A percentile compares a stretch with the other conserved stretches of the same genome.
phyloP scores from a whole-genome alignment of 2,888 invertebrate species.

The Lottia scabra region DNA sequence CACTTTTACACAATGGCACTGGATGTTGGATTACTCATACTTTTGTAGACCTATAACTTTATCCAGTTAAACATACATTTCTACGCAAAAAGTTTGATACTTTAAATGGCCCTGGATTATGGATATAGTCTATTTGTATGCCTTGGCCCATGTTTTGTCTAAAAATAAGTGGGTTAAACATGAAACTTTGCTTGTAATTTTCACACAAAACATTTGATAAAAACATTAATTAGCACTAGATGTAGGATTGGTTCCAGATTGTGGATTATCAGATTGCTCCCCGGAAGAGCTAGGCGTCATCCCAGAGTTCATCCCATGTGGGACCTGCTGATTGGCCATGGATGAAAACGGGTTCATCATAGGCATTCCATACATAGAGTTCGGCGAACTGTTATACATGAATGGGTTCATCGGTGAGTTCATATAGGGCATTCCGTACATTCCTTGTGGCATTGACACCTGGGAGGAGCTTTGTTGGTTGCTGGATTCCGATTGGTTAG shows the following conservation, averaged over 20 bases:
- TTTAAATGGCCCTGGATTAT: too few relatives aligned
- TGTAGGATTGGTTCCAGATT: neutral
- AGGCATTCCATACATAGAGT: neutral
- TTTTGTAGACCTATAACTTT: too few relatives aligned
- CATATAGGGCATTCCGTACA: conserved; percentile 1
- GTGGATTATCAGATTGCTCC: neutral
- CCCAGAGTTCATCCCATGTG: neutral
- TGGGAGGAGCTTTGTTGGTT: neutral
- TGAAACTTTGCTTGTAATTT: too few relatives aligned
- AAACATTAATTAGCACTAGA: neutral
- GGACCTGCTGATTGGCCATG: neutral
- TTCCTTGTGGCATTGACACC: neutral
- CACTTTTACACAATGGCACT: too few relatives aligned
- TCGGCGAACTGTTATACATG: neutral
- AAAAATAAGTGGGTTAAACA: too few relatives aligned
- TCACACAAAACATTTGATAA: too few relatives aligned
- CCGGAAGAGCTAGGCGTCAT: neutral
- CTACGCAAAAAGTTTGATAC: too few relatives aligned
- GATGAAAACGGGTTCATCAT: neutral
- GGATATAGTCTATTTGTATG: too few relatives aligned
- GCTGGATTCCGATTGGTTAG: neutral
- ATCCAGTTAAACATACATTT: too few relatives aligned
- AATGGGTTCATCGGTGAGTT: neutral
- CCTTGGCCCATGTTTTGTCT: too few relatives aligned
- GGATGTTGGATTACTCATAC: too few relatives aligned